Evolutionary conservation across 2,888 invertebrate species (phyloP).

Genomic region (Epiblema foenella): DNA sequence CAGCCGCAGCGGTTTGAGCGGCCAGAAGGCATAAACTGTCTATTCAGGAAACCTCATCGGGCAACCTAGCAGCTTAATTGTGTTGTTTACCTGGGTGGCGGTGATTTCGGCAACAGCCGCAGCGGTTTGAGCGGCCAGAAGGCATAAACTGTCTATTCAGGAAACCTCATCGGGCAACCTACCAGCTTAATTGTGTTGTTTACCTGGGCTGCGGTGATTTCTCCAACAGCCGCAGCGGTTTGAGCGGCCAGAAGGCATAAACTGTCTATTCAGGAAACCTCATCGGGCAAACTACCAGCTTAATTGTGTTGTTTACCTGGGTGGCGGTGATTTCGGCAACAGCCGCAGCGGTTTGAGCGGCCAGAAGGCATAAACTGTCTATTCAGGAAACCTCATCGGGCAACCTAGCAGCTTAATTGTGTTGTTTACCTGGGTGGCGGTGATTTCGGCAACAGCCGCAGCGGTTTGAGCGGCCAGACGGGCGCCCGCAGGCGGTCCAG

Average conservation of each 20-base stretch:
- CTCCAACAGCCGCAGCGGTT: constrained; percentile 86
- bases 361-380: constrained; percentile 87
- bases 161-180: no score
- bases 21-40: constrained; percentile 79
- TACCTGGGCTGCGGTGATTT: constrained; percentile 93
- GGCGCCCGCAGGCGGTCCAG: constrained; percentile 83
- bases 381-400: neutral
- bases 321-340: constrained; percentile 89
- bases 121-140: no score
- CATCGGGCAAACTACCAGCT: no score
- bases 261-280: no score
- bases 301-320: constrained; percentile 91
- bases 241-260: constrained; percentile 74
- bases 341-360: constrained; percentile 88
- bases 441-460: constrained; percentile 86
- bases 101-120: no score
- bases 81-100: neutral
- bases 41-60: neutral
- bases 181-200: no score
- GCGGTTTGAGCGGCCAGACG: constrained; percentile 89
- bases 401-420: neutral
- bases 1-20: no score
- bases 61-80: neutral
- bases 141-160: no score
- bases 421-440: constrained; percentile 93